Evolutionary conservation across 2,888 invertebrate species (phyloP).

Genomic region (Catocala nupta): DNA sequence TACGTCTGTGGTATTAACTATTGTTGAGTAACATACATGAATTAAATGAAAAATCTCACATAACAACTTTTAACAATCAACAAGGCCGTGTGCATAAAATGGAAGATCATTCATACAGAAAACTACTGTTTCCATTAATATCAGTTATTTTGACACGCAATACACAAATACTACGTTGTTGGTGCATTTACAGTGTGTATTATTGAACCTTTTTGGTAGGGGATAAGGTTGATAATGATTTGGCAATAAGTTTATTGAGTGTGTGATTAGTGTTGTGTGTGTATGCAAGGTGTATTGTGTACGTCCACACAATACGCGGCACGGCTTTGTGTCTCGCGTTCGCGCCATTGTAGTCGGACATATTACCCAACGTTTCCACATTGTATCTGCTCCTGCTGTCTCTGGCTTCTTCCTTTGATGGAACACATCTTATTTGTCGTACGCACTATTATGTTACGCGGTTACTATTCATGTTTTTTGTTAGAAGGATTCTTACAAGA

Average conservation of each 20-base stretch:
- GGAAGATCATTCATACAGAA: slow-evolving; percentile 70
- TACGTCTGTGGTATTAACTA: too few species aligned
- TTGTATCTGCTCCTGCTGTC: slow-evolving; percentile 77
- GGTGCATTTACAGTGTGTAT: slow-evolving; percentile 33
- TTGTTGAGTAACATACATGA: background rate
- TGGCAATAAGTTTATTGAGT: slow-evolving; percentile 64
- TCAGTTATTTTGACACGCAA: slow-evolving; percentile 79
- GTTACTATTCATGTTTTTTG: slow-evolving; percentile 40
- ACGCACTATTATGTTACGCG: slow-evolving; percentile 53
- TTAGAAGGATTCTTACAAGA: slow-evolving; percentile 42
- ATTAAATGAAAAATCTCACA: background rate
- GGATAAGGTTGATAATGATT: slow-evolving; percentile 64
- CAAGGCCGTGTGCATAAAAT: slow-evolving; percentile 61
- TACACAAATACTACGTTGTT: slow-evolving; percentile 54
- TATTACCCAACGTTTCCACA: slow-evolving; percentile 84
- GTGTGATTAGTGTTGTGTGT: slow-evolving; percentile 64
- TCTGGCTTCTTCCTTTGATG: slow-evolving; percentile 82
- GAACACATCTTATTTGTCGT: slow-evolving; percentile 76
- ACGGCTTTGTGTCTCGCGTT: slow-evolving; percentile 83
- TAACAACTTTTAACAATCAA: slow-evolving; percentile 47
- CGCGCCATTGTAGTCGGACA: slow-evolving; percentile 83
- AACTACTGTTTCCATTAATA: slow-evolving; percentile 75
- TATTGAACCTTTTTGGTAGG: slow-evolving; percentile 41
- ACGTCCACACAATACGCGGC: slow-evolving; percentile 81
- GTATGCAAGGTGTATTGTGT: slow-evolving; percentile 84